phyloP scores from a whole-genome alignment of 2,888 invertebrate species.

The Cerceris ruficornis region DNA sequence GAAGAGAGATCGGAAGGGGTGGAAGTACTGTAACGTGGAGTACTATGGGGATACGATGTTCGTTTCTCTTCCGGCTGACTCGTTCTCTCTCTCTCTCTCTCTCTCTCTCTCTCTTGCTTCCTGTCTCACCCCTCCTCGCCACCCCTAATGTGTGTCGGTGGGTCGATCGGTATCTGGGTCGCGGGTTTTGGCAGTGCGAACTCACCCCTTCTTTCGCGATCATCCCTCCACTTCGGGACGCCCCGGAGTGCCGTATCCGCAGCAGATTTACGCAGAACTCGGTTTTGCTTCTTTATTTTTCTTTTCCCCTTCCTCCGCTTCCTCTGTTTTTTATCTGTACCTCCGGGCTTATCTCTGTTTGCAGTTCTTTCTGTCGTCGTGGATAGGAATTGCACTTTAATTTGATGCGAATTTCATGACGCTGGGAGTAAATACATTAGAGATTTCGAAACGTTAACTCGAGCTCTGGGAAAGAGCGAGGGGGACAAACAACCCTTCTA shows the following conservation, averaged over 20 bases:
- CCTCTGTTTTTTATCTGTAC: background rate
- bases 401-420: too few species aligned
- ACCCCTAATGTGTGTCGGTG: constrained; percentile 73
- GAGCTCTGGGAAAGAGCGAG: too few species aligned
- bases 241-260: constrained; percentile 38
- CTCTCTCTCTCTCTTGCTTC: constrained; percentile 14
- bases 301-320: background rate
- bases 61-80: constrained; percentile 11
- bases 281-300: constrained; percentile 30
- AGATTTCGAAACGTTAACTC: too few species aligned
- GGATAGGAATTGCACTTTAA: background rate
- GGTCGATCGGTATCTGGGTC: constrained; percentile 82
- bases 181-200: constrained; percentile 81
- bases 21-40: constrained; percentile 40
- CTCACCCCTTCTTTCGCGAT: constrained; percentile 58
- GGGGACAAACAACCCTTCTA: too few species aligned
- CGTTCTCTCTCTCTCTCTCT: constrained; percentile 6
- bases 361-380: too few species aligned
- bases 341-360: too few species aligned
- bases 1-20: constrained; percentile 11
- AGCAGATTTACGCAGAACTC: constrained; percentile 53
- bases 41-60: constrained; percentile 21
- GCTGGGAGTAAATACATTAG: too few species aligned
- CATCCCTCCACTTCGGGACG: constrained; percentile 51
- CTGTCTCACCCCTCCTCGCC: constrained; percentile 6